Percentiles rank a stretch among this genome's conserved stretches.
These are phyloP conservation scores for Hirundo rustica DNA, from an alignment of 2,797 vertebrate genomes.

Conservation along the genomic window DNA sequence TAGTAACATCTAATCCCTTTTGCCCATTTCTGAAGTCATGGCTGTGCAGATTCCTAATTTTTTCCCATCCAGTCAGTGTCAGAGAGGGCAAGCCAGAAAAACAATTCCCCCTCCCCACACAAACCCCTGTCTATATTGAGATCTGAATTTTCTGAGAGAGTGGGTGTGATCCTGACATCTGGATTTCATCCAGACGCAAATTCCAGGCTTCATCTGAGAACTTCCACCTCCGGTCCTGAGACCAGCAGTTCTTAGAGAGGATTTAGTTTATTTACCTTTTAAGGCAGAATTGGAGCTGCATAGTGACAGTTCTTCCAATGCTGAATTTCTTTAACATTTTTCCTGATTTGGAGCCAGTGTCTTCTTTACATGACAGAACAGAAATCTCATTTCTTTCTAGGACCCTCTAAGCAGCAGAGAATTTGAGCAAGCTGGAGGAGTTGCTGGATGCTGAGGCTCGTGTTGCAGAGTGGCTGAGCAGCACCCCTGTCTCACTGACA, in stretches of 20 bases:
- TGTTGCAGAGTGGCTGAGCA: neutral
- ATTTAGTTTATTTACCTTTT: conserved; percentile 55
- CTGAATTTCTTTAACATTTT: neutral
- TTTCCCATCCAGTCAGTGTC: conserved; percentile 39
- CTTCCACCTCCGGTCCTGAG: conserved; percentile 5
- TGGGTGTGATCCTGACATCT: conserved; percentile 47
- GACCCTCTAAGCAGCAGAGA: neutral
- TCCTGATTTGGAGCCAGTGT: neutral
- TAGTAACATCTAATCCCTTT: conserved; percentile 10
- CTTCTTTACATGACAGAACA: neutral
- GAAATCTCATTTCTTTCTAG: neutral
- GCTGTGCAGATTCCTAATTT: neutral
- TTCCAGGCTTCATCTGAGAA: conserved; percentile 47
- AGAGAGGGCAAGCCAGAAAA: neutral
- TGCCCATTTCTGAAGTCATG: neutral
- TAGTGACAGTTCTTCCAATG: neutral
- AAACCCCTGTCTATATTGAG: conserved; percentile 19
- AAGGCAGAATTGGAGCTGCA: conserved; percentile 38
- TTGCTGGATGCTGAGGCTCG: neutral
- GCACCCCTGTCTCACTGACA: neutral
- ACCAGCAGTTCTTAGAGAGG: neutral
- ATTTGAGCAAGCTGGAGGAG: neutral
- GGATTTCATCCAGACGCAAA: conserved; percentile 45
- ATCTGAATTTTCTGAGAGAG: conserved; percentile 22
- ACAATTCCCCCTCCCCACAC: neutral